Evolutionary conservation across 2,113 vertebrate species (phyloP).

Genomic region (Zingel zingel): DNA sequence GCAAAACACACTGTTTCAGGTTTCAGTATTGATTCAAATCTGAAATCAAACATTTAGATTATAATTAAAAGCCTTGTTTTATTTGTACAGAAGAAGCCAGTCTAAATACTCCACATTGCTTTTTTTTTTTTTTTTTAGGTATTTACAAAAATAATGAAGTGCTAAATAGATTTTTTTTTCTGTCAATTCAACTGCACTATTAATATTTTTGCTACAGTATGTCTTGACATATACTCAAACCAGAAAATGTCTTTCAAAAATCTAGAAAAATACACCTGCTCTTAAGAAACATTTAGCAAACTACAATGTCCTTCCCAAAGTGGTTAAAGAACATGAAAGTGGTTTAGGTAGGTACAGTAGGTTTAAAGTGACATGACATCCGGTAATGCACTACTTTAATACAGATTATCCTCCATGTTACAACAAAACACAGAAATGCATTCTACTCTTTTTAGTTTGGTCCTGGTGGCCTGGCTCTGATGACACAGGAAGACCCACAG

Average conservation of each 20-base stretch:
- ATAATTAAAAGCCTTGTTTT: neutral
- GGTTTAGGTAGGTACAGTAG: neutral
- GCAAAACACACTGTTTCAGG: neutral
- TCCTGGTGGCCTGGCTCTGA: neutral
- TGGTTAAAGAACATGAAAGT: neutral
- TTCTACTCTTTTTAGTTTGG: neutral
- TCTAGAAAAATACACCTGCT: constrained; percentile 37
- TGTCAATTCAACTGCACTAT: constrained; percentile 37
- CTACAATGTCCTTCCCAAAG: neutral
- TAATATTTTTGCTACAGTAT: neutral
- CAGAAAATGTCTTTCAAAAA: neutral
- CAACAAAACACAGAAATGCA: constrained; percentile 7
- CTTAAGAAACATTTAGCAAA: constrained; percentile 15
- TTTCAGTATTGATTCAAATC: constrained; percentile 14
- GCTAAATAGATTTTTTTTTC: neutral
- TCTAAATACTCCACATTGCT: neutral
- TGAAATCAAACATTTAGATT: neutral
- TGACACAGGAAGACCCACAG: neutral
- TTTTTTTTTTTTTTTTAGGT: neutral
- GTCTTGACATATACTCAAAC: neutral
- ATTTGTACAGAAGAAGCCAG: constrained; percentile 7
- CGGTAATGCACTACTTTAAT: neutral
- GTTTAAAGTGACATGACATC: constrained; percentile 15
- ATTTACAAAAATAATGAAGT: neutral
- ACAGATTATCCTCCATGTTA: neutral